phyloP scores from a whole-genome alignment of 2,888 invertebrate genomes.

The Hecatera dysodea region DNA sequence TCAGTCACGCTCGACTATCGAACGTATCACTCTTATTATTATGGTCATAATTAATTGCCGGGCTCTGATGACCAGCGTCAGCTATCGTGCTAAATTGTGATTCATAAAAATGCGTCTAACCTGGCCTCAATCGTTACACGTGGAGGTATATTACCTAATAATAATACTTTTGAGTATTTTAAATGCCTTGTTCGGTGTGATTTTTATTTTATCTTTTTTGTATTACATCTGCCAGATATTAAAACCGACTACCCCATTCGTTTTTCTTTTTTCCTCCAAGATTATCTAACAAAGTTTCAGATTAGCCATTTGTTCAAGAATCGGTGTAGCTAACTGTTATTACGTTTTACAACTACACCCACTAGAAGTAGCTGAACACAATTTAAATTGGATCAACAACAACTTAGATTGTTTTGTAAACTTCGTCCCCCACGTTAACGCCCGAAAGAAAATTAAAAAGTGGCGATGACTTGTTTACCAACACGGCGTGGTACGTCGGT shows the following conservation, averaged over 20 bases:
- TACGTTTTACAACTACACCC: constrained; percentile 12
- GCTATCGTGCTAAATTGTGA: background rate
- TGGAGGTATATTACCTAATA: background rate
- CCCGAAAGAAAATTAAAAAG: constrained; percentile 66
- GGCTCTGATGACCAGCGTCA: background rate
- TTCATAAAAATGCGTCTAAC: background rate
- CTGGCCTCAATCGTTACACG: background rate
- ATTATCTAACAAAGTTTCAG: constrained; percentile 6
- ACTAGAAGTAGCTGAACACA: constrained; percentile 29
- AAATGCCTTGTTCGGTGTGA: constrained; percentile 3
- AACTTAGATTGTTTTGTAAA: constrained; percentile 37
- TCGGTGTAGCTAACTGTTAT: constrained; percentile 11
- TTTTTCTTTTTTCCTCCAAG: background rate
- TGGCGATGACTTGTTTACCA: constrained; percentile 68
- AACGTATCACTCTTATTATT: background rate
- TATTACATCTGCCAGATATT: background rate
- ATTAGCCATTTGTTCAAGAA: constrained; percentile 2
- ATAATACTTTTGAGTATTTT: background rate
- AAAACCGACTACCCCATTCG: background rate
- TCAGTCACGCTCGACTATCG: background rate
- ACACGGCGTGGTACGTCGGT: constrained; percentile 39
- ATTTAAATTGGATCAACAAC: constrained; percentile 49
- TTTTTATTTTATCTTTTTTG: background rate
- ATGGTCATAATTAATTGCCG: background rate
- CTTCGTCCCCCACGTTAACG: constrained; percentile 44